Evolutionary conservation across 1,140 invertebrate species (phyloP), one percentile per base, ranked within the genome.

Genomic region (Chelonus insularis): DNA sequence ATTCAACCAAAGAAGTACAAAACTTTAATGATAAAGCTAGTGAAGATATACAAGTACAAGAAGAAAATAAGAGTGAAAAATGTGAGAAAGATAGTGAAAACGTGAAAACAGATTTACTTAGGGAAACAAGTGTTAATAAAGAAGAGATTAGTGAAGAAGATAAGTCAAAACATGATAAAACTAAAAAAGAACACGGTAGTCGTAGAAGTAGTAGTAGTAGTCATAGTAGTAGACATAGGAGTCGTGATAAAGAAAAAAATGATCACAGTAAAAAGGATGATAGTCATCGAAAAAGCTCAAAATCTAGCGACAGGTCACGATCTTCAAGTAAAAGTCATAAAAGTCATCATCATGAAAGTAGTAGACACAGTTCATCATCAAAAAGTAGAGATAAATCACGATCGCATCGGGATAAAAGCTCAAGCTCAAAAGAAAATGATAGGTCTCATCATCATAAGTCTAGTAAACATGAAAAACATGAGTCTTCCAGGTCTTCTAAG

Each of bases 321-420:
- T 68, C 68, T 7, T 67, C 57, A 32, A 67, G 54, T 50, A 75
- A 59, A 62, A 64, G 67, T 16, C 76, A 57, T 54, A 61, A 72
- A 36, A 70, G 14, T 56, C 67, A 48, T 29, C 67, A 60, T 51
- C 63, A 65, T 11, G 65, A 41, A 50, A 34, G 65, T 37, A 54
- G 56, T 41, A 68, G 59, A 32, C 67, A 55, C 50, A 64, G 59
- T 21, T 51, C 41, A 12, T 72, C 68, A 3, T 55, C 60, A 39
- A 63, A 51, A 7, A 64, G 9, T 47, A 70, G 56, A 61, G 66
- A 72, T 23, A 67, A 60, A 11, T 67, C 65, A 2, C 60, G 65
- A 20, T 68, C 68, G 2, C 55, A 55, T 43, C 67, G 62, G 47
- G 64, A 66, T 34, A 66, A 68, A 37, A 52, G 43, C 60, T 56